These are phyloP conservation scores for Pammene fasciana DNA, from an alignment of 2,888 invertebrate species.

Conservation along the genomic window DNA sequence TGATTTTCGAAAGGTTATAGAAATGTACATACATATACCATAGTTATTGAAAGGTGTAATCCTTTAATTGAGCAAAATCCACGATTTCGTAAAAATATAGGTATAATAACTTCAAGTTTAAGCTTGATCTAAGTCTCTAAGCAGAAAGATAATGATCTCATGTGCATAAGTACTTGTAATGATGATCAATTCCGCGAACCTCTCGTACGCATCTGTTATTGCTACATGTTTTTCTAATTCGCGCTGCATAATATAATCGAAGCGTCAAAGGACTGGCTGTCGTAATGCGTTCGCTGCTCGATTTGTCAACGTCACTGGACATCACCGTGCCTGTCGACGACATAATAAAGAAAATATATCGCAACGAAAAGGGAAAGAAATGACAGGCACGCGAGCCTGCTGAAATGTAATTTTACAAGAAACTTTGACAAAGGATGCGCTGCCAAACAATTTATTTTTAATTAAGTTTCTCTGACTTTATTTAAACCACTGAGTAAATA, in stretches of 20 bases:
- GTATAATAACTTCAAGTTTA: not conserved
- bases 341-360: slow-evolving; percentile 46
- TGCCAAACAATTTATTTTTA: not conserved
- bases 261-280: slow-evolving; percentile 58
- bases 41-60: too few relatives aligned
- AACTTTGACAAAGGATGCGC: slow-evolving; percentile 8
- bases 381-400: slow-evolving; percentile 33
- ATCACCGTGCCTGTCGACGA: slow-evolving; percentile 65
- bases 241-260: slow-evolving; percentile 46
- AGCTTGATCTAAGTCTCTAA: not conserved
- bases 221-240: slow-evolving; percentile 39
- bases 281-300: slow-evolving; percentile 63
- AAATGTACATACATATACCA: too few relatives aligned
- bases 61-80: not conserved
- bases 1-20: not conserved
- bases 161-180: slow-evolving; percentile 12
- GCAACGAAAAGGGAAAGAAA: slow-evolving; percentile 38
- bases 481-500: not conserved
- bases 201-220: slow-evolving; percentile 6
- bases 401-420: slow-evolving; percentile 34
- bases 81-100: not conserved
- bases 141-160: slow-evolving; percentile 26
- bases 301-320: slow-evolving; percentile 75
- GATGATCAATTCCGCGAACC: slow-evolving; percentile 31
- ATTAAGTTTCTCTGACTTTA: not conserved